Evolutionary conservation across 2,888 invertebrate genomes (phyloP), one percentile per base, ranked within the genome.

Genomic region (Anoplius nigerrimus): DNA sequence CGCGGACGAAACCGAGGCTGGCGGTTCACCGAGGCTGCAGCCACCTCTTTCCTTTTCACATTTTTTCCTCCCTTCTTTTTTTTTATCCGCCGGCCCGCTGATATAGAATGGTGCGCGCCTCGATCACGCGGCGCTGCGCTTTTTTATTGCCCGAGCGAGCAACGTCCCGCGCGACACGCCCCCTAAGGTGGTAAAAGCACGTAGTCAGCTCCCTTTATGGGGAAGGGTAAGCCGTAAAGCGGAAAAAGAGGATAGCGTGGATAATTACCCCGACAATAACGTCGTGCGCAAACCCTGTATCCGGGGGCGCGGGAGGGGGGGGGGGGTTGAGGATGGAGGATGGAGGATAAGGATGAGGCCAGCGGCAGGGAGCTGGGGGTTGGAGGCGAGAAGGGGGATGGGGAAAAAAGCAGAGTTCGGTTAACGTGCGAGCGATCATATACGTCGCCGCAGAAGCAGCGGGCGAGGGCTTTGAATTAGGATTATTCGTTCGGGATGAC

Each of bases 111-210:
- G 67, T 65, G 69, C 65, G 69, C 65, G 73, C 52, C 64, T 69
- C 75, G 78, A 78, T 78, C 74, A 67, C 74, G 65, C 70, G 71
- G 70, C 53, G 67, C 53, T 72, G 76, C 76, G 74, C 79, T 76
- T 79, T 78, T 78, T 78, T 78, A 78, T 78, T 76, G 79, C 78
- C 67, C 74, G 76, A 79, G 71, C 76, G 76, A 78, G 74, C 76
- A 78, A 63, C 70, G 71, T 71, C 67, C 75, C 66, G 62, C 59
- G 62, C 66, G 78, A 66, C 72, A 75, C 72, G 72, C 67, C 69
- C 75, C 71, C 71, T 52, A 58, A 79, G 74, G 72, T 72, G 76
- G 69, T 76, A 74, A 79, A 76, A 69, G 74, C 79, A 67, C 74
- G 61, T 66, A 73, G 76, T 71, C 76, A 69, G 76, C 76, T 71